Evolutionary conservation across 2,113 vertebrate genomes (phyloP).

Genomic region (Hippolais icterina): DNA sequence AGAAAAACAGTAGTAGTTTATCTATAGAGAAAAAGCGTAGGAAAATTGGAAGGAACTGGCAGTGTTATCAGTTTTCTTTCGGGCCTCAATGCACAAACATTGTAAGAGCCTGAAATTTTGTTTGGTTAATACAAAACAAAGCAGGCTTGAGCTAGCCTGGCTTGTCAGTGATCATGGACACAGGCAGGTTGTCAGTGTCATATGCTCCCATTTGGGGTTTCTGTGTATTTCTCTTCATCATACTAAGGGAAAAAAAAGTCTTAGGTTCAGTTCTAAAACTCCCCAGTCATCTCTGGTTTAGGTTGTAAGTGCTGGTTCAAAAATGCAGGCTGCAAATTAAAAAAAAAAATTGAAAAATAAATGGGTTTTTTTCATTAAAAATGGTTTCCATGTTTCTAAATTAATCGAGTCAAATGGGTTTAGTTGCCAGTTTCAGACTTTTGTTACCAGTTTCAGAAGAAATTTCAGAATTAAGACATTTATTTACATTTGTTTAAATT

Average conservation of each 20-base stretch:
- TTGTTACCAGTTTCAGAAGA: not conserved
- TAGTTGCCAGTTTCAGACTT: not conserved
- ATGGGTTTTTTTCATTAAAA: accelerated
- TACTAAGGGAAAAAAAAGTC: not conserved
- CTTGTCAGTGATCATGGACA: not conserved
- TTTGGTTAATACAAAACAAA: not conserved
- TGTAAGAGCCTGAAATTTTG: not conserved
- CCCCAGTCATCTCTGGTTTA: not conserved
- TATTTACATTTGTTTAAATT: not conserved
- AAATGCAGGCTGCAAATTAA: not conserved
- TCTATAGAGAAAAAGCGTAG: not conserved
- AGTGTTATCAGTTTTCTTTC: not conserved
- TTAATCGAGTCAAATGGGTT: not conserved
- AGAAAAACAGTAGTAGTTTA: not conserved
- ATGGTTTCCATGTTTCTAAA: not conserved
- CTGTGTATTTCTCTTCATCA: not conserved
- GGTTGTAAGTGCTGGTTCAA: not conserved
- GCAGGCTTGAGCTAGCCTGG: not conserved
- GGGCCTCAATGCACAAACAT: not conserved
- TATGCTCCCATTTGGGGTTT: not conserved
- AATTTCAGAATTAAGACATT: not conserved
- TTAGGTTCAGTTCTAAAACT: not conserved
- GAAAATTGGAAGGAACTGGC: not conserved
- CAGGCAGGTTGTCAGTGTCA: accelerated
- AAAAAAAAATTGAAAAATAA: not conserved